Evolutionary conservation across 2,797 vertebrate genomes (phyloP), one percentile per base, ranked within the genome.

Genomic region (Tinamus major): DNA sequence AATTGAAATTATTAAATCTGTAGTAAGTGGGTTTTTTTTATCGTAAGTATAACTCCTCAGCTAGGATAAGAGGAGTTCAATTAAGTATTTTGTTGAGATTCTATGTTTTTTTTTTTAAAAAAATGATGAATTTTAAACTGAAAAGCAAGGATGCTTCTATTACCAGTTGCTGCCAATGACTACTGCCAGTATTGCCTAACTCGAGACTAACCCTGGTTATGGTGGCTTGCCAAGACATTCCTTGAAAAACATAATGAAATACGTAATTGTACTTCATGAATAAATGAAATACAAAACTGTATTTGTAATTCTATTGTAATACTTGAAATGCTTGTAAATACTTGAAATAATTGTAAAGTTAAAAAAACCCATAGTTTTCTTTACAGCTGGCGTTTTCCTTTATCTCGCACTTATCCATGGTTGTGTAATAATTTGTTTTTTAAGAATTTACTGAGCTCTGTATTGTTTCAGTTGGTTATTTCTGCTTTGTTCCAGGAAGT

Each of bases 401-500:
- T 12, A 33, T 11, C 35, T 61, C 74, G 37, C 58, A 39, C 26
- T 51, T 85, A 33, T 31, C 56, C 35, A 33, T 13, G 35, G 31
- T 67, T 21, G 24, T 65, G 31, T 41, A 41, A 55, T 42, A 33
- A 56, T 46, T 64, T 48, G n/a, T 55, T 81, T 9, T 72, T 70
- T 70, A 59, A 82, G 39, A 31, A 31, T 85, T 85, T 51, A 68
- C 33, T 61, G 72, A 31, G 61, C 79, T 44, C 59, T 44, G 12
- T 8, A 4, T 59, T 21, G 10, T 53, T 84, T 65, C 48, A 65
- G 10, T 35, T 49, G 46, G 56, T 17, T 37, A 19, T 84, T 74
- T 87, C 26, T 65, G 72, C 41, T 71, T 67, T 67, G 67, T 42
- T 78, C 76, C 68, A 98, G 98, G 97, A 97, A 80, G 93, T 95